Evolutionary conservation across 2,113 vertebrate species (phyloP).

Genomic region (Pedionomus torquatus): DNA sequence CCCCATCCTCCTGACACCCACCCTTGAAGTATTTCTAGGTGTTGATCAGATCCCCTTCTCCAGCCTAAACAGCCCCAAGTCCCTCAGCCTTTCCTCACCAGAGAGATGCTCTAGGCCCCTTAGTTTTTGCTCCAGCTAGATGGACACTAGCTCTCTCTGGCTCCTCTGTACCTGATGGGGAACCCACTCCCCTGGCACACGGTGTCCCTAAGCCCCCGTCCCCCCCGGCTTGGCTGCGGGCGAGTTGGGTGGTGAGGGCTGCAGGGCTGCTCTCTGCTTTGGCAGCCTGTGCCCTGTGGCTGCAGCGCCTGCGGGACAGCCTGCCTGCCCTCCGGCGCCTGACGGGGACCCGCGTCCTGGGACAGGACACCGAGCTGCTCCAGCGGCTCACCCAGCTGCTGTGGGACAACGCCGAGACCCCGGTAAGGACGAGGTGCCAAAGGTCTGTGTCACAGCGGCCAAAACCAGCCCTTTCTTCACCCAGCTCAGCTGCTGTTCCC

Average conservation of each 20-base stretch:
- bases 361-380: slow-evolving; percentile 48
- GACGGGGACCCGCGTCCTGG: slow-evolving; percentile 60
- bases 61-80: too few relatives aligned
- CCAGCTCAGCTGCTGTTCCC: background rate
- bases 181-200: background rate
- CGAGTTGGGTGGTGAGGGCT: rapidly evolving
- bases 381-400: slow-evolving; percentile 74
- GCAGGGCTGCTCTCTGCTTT: background rate
- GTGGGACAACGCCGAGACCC: slow-evolving; percentile 86
- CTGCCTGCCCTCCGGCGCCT: slow-evolving; percentile 74
- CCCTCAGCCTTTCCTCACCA: too few relatives aligned
- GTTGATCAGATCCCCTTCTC: too few relatives aligned
- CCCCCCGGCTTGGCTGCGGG: background rate
- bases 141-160: background rate
- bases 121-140: background rate
- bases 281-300: slow-evolving; percentile 83
- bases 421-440: slow-evolving; percentile 53
- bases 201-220: background rate
- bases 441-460: rapidly evolving
- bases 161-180: rapidly evolving
- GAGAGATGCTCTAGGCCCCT: too few relatives aligned
- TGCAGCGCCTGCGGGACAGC: slow-evolving; percentile 79
- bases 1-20: too few relatives aligned
- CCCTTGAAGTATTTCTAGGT: too few relatives aligned
- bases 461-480: background rate